phyloP scores from a whole-genome alignment of 2,113 vertebrate species.

The Crotalus tigris region DNA sequence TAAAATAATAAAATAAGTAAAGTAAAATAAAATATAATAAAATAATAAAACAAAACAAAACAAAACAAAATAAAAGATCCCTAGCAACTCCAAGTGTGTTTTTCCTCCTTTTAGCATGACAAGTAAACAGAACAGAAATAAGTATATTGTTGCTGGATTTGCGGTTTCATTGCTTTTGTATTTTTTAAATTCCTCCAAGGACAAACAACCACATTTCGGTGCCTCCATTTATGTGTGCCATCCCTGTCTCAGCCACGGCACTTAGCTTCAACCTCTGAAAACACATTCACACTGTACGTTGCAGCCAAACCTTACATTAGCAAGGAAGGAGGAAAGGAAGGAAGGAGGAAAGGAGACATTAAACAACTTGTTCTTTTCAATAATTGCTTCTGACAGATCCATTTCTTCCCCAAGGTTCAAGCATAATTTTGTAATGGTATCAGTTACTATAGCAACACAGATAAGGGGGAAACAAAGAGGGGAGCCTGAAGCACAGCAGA shows the following conservation, averaged over 20 bases:
- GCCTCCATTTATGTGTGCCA: constrained; percentile 13
- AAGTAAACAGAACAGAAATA: background rate
- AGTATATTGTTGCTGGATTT: background rate
- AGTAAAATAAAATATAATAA: no score
- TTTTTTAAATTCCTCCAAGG: background rate
- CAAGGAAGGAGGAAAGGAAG: no score
- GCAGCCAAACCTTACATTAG: constrained; percentile 60
- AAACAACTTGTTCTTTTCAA: constrained; percentile 56
- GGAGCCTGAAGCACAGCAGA: constrained; percentile 62
- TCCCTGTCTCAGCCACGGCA: constrained; percentile 26
- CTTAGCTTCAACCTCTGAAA: constrained; percentile 59
- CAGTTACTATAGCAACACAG: constrained; percentile 74
- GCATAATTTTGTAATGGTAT: constrained; percentile 73
- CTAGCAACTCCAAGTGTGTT: background rate
- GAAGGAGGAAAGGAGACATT: constrained; percentile 30
- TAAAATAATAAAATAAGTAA: no score
- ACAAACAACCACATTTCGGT: constrained; percentile 17
- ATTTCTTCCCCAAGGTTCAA: constrained; percentile 68
- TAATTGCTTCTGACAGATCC: constrained; percentile 69
- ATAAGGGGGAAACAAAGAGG: constrained; percentile 48
- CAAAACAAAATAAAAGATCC: background rate
- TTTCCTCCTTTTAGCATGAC: background rate
- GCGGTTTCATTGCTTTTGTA: background rate
- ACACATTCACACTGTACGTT: constrained; percentile 52
- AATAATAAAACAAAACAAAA: no score